Evolutionary conservation across 2,797 vertebrate species (phyloP).

Genomic region (Crocodylus rhombifer): DNA sequence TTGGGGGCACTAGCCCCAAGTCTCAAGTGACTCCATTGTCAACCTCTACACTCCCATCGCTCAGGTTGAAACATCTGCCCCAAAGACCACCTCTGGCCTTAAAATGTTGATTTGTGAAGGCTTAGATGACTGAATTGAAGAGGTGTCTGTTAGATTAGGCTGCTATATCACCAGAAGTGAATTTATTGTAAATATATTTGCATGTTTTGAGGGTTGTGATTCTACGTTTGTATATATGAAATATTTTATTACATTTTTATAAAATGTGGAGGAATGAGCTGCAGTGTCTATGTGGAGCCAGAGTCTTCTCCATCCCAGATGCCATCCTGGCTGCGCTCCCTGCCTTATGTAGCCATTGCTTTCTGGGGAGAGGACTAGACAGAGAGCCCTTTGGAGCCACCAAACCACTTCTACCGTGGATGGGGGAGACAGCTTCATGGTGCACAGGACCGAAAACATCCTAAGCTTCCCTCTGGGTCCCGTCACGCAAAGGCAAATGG

Average conservation of each 20-base stretch:
- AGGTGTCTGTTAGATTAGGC: not conserved
- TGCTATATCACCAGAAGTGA: not conserved
- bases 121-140: not conserved
- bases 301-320: not conserved
- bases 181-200: not conserved
- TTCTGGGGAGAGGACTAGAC: too few species aligned
- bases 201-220: not conserved
- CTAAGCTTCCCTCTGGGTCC: not conserved
- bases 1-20: too few species aligned
- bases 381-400: too few species aligned
- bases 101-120: not conserved
- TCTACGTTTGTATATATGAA: not conserved
- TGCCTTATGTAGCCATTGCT: too few species aligned
- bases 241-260: slow-evolving; percentile 12
- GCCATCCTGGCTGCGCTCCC: too few species aligned
- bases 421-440: too few species aligned
- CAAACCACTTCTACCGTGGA: too few species aligned
- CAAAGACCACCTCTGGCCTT: not conserved
- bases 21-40: not conserved
- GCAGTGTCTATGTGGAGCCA: not conserved
- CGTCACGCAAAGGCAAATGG: too few species aligned
- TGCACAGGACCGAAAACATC: not conserved
- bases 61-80: not conserved
- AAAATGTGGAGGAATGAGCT: not conserved
- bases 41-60: too few species aligned